Percentiles rank a stretch among this genome's conserved stretches.
These are phyloP conservation scores for Phaetusa simplex DNA, from an alignment of 2,113 vertebrate genomes.

Conservation along the genomic window DNA sequence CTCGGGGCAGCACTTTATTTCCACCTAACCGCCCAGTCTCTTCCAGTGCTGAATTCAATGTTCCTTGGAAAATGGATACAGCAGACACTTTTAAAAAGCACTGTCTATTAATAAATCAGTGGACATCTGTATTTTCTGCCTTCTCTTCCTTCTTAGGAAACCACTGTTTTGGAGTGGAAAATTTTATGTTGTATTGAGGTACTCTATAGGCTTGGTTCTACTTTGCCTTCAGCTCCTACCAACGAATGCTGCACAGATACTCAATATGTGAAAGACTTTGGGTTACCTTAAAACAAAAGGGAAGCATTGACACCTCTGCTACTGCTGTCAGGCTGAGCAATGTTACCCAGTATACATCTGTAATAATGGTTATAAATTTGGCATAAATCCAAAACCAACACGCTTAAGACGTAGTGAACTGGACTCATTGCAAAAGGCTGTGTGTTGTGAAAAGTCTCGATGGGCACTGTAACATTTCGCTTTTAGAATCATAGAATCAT, in stretches of 20 bases:
- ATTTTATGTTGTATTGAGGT: not conserved
- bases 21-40: not conserved
- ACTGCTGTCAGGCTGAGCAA: not conserved
- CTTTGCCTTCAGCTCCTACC: not conserved
- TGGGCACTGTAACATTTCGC: not conserved
- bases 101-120: not conserved
- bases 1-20: not conserved
- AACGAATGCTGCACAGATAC: not conserved
- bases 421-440: not conserved
- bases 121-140: not conserved
- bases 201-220: not conserved
- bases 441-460: not conserved
- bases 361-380: not conserved
- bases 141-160: not conserved
- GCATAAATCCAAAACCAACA: not conserved
- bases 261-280: not conserved
- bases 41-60: not conserved
- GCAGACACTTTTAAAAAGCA: not conserved
- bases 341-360: not conserved
- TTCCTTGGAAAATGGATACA: not conserved
- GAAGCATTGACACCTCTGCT: not conserved
- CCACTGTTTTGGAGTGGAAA: not conserved
- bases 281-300: not conserved
- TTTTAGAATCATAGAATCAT: not conserved
- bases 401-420: not conserved